Evolutionary conservation across 2,797 vertebrate species (phyloP).

Genomic region (Poecilia gillii): DNA sequence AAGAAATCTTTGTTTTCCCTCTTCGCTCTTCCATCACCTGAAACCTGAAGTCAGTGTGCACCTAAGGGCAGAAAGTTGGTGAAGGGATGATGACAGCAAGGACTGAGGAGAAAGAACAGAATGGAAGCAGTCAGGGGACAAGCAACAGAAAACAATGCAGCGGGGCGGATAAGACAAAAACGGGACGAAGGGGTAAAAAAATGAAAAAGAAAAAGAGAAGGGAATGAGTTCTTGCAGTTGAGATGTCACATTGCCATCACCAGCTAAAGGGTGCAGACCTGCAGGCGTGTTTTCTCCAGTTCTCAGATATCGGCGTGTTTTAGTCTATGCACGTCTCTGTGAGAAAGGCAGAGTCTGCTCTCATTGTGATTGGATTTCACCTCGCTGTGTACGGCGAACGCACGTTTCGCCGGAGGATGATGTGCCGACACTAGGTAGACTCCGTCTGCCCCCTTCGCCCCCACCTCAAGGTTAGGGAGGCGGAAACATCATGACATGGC

Average conservation of each 20-base stretch:
- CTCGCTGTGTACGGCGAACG: slow-evolving; percentile 51
- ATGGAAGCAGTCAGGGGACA: slow-evolving; percentile 1
- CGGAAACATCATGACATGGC: slow-evolving; percentile 10
- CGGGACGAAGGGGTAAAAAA: slow-evolving; percentile 11
- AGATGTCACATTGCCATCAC: slow-evolving; percentile 64
- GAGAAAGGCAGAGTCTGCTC: slow-evolving; percentile 23
- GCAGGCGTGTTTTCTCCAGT: slow-evolving; percentile 61
- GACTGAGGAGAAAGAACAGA: slow-evolving; percentile 20
- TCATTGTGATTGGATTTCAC: slow-evolving; percentile 53
- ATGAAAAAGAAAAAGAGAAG: slow-evolving; percentile 39
- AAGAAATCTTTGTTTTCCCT: slow-evolving; percentile 53
- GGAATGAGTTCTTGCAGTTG: slow-evolving; percentile 36
- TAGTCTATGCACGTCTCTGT: slow-evolving; percentile 30
- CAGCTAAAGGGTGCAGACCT: slow-evolving; percentile 61
- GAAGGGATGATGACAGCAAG: slow-evolving; percentile 11
- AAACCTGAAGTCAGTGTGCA: slow-evolving; percentile 60
- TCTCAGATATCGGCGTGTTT: slow-evolving; percentile 59
- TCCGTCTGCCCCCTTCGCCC: slow-evolving; percentile 23
- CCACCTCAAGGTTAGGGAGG: slow-evolving; percentile 28
- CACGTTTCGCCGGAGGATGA: slow-evolving; percentile 30
- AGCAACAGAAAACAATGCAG: neutral
- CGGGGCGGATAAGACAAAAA: slow-evolving; percentile 16
- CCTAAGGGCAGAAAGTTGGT: slow-evolving; percentile 41
- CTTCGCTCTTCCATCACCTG: slow-evolving; percentile 41
- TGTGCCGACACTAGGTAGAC: slow-evolving; percentile 25